These are phyloP conservation scores for Campaea margaritaria DNA, from an alignment of 2,888 invertebrate genomes.

Conservation along the genomic window DNA sequence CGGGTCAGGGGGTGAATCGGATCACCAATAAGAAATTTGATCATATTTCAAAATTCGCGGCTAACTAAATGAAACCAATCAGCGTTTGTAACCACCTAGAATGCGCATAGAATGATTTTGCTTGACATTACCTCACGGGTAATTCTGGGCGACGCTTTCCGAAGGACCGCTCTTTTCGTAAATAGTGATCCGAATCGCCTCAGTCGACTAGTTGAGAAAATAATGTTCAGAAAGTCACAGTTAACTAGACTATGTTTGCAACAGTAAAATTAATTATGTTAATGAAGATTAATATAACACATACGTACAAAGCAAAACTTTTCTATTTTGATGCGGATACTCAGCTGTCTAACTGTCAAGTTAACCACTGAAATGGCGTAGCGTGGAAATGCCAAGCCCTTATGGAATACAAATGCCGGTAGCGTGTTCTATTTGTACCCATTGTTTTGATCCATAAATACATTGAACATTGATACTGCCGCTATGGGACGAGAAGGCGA, in stretches of 20 bases:
- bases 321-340: conserved; percentile 29
- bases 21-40: too few species aligned
- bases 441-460: conserved; percentile 60
- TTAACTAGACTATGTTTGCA: neutral
- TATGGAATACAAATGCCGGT: conserved; percentile 48
- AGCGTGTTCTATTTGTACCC: conserved; percentile 49
- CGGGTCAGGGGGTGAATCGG: too few species aligned
- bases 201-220: too few species aligned
- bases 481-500: conserved; percentile 47
- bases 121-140: too few species aligned
- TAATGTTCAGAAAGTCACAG: too few species aligned
- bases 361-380: conserved; percentile 43
- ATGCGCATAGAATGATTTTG: too few species aligned
- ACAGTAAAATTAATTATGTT: conserved; percentile 6
- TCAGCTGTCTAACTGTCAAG: conserved; percentile 29
- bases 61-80: too few species aligned
- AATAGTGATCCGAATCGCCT: too few species aligned
- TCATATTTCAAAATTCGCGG: too few species aligned
- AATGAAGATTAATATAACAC: conserved; percentile 4
- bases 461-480: conserved; percentile 40
- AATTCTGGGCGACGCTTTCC: too few species aligned
- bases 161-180: too few species aligned
- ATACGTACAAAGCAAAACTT: conserved; percentile 2
- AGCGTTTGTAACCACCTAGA: too few species aligned
- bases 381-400: conserved; percentile 50